Base-by-base conservation (phyloP, 2,888 invertebrate species). In the Malacosoma neustria region DNA sequence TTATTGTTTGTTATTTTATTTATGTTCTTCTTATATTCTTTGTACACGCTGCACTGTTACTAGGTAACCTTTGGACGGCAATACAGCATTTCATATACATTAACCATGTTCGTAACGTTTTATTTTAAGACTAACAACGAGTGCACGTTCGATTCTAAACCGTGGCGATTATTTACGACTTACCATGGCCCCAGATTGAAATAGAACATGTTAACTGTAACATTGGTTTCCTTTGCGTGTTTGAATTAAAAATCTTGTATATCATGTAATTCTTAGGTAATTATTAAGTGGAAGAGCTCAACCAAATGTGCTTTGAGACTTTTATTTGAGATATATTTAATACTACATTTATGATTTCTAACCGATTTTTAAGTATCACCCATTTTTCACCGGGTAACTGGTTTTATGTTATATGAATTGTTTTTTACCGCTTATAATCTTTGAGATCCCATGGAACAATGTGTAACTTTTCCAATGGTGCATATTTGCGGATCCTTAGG, bases 101-200 rank as follows among this genome's bases (percentile, higher is more conserved):
- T 13, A 15, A 33, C 14, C 14, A 33, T 14, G 11, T 15, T 7
- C 22, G 5, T 11, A 33, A 11, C 12, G 14, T 14, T 30, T 35
- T 22, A 22, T 42, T 43, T 51, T 49, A 58, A 66, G 52, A 59
- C 57, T 60, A 69, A 70, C 68, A 67, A 60, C 63, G 29, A 51
- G 54, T 56, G 59, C 54, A 59, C 57, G 43, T 61, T 63, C 64
- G 61, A 68, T 69, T 66, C 61, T 54, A 54, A 59, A 61, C 52
- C 64, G 61, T 22, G 22, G 22, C 22, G 22, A 69, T 69, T 72
- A 73, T 73, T 74, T 72, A 73, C 68, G 71, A 72, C 22, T 2
- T 48, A 57, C 53, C 44, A 54, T 54, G 56, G 54, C 48, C 47
- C 52, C 54, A 48, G 70, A 64, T 67, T 61, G 54, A 72, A 72